phyloP scores from a whole-genome alignment of 2,113 vertebrate species.

The Neopipo cinnamomea region DNA sequence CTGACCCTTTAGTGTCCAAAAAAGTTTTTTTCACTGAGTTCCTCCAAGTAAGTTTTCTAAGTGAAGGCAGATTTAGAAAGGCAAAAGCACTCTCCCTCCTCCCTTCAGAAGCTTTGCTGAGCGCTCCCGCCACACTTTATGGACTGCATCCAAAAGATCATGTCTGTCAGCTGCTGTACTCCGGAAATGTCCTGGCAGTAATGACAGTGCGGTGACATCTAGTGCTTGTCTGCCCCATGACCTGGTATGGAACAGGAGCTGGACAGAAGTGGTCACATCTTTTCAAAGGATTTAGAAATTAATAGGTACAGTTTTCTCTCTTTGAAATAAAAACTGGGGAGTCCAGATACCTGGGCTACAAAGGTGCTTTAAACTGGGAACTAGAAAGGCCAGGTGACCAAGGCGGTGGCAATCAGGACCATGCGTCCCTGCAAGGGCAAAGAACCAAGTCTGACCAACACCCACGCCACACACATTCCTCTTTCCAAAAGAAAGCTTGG shows the following conservation, averaged over 20 bases:
- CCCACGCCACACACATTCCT: not conserved
- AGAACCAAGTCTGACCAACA: not conserved
- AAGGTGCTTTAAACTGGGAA: not conserved
- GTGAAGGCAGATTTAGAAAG: not conserved
- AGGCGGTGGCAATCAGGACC: not conserved
- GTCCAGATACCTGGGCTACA: not conserved
- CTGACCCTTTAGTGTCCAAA: not conserved
- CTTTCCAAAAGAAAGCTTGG: not conserved
- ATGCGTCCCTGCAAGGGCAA: fast-evolving
- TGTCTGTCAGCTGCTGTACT: not conserved
- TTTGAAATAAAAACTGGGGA: not conserved
- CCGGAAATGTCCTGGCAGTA: fast-evolving
- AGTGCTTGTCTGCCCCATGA: not conserved
- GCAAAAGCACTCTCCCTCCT: not conserved
- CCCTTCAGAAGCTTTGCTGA: not conserved
- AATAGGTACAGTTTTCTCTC: not conserved
- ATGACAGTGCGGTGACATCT: not conserved
- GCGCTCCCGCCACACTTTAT: not conserved
- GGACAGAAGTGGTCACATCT: not conserved
- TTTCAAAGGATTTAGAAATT: not conserved
- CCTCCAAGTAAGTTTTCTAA: not conserved
- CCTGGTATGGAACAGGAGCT: not conserved
- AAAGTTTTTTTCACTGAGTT: not conserved
- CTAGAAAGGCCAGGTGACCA: not conserved
- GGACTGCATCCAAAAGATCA: not conserved